Percentiles rank a stretch among this genome's conserved stretches.
Evolutionary conservation across 2,797 vertebrate genomes (phyloP).

Genomic region (Epinephelus malabaricus): DNA sequence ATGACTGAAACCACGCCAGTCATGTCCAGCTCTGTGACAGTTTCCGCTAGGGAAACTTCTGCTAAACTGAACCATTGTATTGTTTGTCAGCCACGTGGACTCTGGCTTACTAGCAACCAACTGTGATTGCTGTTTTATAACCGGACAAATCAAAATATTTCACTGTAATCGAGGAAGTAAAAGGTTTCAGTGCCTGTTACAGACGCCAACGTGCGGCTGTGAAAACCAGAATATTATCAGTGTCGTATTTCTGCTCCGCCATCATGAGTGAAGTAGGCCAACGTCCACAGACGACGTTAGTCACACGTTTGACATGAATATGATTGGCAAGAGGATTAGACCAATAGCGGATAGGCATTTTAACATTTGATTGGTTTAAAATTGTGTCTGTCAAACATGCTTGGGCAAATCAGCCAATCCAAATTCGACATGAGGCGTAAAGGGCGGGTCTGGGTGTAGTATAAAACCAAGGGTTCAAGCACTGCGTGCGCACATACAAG

Average conservation of each 20-base stretch:
- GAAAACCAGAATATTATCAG: background rate
- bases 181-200: rapidly evolving
- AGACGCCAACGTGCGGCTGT: rapidly evolving
- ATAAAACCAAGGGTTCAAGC: conserved; percentile 42
- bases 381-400: background rate
- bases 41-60: conserved; percentile 27
- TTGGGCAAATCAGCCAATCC: conserved; percentile 65
- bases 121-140: background rate
- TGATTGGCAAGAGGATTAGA: conserved; percentile 59
- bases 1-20: background rate
- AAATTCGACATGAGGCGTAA: background rate
- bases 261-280: conserved; percentile 60
- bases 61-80: conserved; percentile 32
- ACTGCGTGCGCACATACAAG: conserved; percentile 11
- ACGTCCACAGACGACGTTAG: conserved; percentile 48
- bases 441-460: conserved; percentile 39
- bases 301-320: conserved; percentile 46
- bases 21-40: background rate
- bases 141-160: background rate
- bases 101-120: background rate
- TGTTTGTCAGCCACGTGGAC: conserved; percentile 68
- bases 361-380: conserved; percentile 53
- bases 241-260: conserved; percentile 46
- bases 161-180: rapidly evolving
- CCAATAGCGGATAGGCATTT: conserved; percentile 58